phyloP scores from a whole-genome alignment of 2,113 vertebrate species.

The Mobula birostris region DNA sequence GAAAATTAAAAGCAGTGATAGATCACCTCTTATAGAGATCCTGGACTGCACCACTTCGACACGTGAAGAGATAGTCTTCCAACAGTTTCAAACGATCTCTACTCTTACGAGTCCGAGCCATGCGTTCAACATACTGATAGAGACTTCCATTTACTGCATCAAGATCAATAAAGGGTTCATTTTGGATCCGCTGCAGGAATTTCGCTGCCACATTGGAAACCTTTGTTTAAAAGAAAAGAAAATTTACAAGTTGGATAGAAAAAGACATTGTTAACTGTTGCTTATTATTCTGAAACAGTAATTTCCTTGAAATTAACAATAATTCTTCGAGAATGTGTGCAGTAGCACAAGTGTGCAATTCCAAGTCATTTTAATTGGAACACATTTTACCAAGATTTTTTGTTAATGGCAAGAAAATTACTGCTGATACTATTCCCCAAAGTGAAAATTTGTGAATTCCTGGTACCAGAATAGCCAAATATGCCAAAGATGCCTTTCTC shows the following conservation, averaged over 20 bases:
- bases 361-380: background rate
- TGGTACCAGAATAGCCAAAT: background rate
- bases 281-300: background rate
- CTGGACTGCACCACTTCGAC: conserved; percentile 76
- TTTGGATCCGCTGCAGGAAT: conserved; percentile 67
- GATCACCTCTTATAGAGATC: conserved; percentile 62
- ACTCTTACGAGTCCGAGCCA: conserved; percentile 58
- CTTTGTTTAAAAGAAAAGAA: conserved; percentile 49
- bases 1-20: background rate
- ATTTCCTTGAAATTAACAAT: background rate
- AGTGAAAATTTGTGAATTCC: too few relatives aligned
- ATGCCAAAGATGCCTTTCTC: background rate
- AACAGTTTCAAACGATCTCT: conserved; percentile 80
- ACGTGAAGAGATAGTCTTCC: conserved; percentile 79
- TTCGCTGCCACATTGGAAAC: conserved; percentile 69
- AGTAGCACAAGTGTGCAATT: background rate
- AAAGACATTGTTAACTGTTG: background rate
- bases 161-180: conserved; percentile 80
- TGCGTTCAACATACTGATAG: conserved; percentile 66
- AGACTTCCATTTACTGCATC: conserved; percentile 73
- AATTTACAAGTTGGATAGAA: background rate
- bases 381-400: background rate
- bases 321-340: background rate
- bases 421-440: background rate
- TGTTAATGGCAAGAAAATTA: background rate